Evolutionary conservation across 2,113 vertebrate genomes (phyloP).

Genomic region (Pteronura brasiliensis): DNA sequence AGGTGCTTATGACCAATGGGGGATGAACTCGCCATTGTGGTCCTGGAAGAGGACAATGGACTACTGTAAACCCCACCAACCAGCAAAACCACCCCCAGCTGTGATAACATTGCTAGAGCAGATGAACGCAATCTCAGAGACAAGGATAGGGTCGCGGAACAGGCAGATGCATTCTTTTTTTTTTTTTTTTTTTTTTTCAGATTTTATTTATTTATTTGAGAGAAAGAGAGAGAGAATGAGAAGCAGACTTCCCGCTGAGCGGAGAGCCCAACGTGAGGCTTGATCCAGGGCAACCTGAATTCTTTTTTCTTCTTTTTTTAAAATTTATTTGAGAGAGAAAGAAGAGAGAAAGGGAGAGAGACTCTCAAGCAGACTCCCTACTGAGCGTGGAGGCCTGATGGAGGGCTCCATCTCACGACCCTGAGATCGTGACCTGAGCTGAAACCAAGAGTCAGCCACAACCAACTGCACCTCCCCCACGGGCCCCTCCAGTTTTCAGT

Average conservation of each 20-base stretch:
- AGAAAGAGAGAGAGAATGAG: background rate
- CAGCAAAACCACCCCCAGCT: background rate
- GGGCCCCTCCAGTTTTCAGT: background rate
- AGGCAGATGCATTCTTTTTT: background rate
- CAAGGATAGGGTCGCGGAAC: too few species aligned
- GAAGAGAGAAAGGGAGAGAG: background rate
- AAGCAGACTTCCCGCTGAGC: background rate
- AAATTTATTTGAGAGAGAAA: background rate
- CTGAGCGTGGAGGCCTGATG: fast-evolving
- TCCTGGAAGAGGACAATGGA: background rate
- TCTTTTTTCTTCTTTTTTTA: background rate
- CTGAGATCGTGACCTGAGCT: background rate
- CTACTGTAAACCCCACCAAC: background rate
- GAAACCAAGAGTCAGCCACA: background rate
- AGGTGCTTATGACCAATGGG: background rate
- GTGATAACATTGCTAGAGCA: background rate
- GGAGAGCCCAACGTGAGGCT: too few species aligned
- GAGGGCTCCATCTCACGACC: background rate
- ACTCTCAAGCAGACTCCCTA: background rate
- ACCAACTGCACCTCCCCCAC: background rate
- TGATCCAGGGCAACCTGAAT: too few species aligned
- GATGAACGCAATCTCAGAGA: background rate
- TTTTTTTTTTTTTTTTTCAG: background rate
- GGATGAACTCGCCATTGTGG: background rate
- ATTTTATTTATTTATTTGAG: background rate